Evolutionary conservation across 2,797 vertebrate species (phyloP), one percentile per base, ranked within the genome.

Genomic region (Chanos chanos): DNA sequence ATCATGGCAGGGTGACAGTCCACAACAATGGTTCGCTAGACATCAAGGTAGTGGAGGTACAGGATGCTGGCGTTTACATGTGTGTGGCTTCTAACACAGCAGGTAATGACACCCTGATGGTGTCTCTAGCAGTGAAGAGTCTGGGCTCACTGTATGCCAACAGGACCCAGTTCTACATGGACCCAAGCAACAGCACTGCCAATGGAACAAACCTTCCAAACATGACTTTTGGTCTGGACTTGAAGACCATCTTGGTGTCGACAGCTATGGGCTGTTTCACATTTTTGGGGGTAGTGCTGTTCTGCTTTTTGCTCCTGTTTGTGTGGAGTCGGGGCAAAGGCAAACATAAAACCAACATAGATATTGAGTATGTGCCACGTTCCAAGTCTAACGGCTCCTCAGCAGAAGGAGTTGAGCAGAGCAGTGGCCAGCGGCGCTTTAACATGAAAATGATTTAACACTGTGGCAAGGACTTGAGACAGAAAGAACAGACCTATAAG

Each of bases 371-470:
- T n/a, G 92, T 99, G 71, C 94, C 96, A 74, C 91, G 96, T 52
- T 88, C 88, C 40, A 90, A 91, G 80, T 89, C 89, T 57, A 97
- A 96, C 25, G 95, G 95, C 57, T 93, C 95, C 78, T 92, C 89
- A n/a, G 90, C 89, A 36, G 97, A 98, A 75, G 94, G 91, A 74
- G 92, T 93, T 64, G 90, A 87, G 71, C 74, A 88, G 57, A 89
- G 85, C 80, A 83, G 86, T 5, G 88, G 88, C 56, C 89, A 93
- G 68, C 93, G 94, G 63, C 93, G 95, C 83, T 96, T 99, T 90
- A 99, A 98, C 91, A 99, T 99, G 96, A 99, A 98, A 94, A 99
- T 99, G 97, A 98, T 99, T 83, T 99, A 90, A 89, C 71, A 78
- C 66, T 7, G 77, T 81, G 78, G 75, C 65, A 78, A 63, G 25